Conservation (phyloP, 2,113 vertebrate genomes). For the Clarias magur region DNA sequence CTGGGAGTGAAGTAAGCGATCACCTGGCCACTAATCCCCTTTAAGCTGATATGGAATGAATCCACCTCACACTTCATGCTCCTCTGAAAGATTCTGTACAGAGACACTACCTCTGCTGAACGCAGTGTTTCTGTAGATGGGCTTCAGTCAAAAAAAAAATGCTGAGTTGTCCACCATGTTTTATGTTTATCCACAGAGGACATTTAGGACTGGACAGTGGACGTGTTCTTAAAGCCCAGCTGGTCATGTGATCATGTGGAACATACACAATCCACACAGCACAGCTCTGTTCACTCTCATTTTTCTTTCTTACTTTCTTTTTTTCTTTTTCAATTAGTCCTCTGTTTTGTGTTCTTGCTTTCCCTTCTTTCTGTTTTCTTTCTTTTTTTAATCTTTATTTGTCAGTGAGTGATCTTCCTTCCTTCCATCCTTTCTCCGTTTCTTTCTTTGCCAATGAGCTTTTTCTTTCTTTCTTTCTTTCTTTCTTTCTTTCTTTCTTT, state of each 20-base stretch:
- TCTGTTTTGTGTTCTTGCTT: too few relatives aligned
- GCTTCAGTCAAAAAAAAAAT: background rate
- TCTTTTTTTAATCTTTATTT: slow-evolving; percentile 29
- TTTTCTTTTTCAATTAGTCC: background rate
- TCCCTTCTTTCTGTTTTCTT: slow-evolving; percentile 35
- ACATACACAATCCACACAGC: slow-evolving; percentile 40
- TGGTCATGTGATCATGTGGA: slow-evolving; percentile 51
- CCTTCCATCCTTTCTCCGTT: background rate
- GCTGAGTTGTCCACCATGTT: background rate
- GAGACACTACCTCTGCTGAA: background rate
- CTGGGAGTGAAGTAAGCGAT: slow-evolving; percentile 29
- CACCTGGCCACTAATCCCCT: slow-evolving; percentile 46
- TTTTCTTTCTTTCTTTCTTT: too few relatives aligned
- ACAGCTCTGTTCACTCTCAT: slow-evolving; percentile 62
- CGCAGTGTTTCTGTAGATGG: slow-evolving; percentile 4
- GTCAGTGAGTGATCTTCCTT: background rate
- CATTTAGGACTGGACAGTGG: background rate
- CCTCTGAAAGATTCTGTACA: background rate
- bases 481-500: too few relatives aligned
- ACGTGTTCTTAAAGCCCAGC: background rate
- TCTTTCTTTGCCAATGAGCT: background rate
- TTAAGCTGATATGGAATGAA: slow-evolving; percentile 43
- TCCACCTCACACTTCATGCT: slow-evolving; percentile 13
- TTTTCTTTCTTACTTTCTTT: background rate
- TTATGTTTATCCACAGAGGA: background rate